Conservation (phyloP, 2,113 vertebrate species). For the Chaetodon trifascialis region DNA sequence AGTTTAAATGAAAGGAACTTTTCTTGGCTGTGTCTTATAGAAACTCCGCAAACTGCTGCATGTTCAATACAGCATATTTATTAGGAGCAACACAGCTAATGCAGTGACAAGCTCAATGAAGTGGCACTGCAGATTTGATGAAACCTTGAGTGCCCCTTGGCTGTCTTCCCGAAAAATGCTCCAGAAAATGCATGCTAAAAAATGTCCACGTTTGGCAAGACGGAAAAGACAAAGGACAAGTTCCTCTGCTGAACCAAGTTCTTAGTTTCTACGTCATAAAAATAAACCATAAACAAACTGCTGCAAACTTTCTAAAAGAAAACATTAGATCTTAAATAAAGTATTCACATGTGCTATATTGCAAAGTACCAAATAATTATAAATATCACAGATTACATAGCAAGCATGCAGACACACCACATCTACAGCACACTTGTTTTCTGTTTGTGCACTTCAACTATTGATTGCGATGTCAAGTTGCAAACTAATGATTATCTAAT, state of each 20-base stretch:
- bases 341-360: neutral
- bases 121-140: slow-evolving; percentile 61
- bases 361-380: neutral
- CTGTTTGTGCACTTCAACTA: slow-evolving; percentile 20
- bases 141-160: slow-evolving; percentile 53
- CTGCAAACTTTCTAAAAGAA: neutral
- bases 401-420: neutral
- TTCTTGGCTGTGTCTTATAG: slow-evolving; percentile 31
- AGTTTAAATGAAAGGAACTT: slow-evolving; percentile 33
- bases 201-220: slow-evolving; percentile 16
- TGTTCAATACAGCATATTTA: slow-evolving; percentile 50
- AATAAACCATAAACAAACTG: slow-evolving; percentile 1
- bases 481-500: slow-evolving; percentile 54
- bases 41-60: slow-evolving; percentile 39
- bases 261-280: neutral
- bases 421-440: neutral
- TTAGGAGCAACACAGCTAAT: slow-evolving; percentile 39
- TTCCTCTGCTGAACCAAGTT: neutral
- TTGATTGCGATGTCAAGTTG: slow-evolving; percentile 38
- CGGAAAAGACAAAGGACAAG: slow-evolving; percentile 1
- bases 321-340: neutral
- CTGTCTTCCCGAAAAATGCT: slow-evolving; percentile 46
- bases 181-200: slow-evolving; percentile 39
- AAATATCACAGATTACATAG: neutral
- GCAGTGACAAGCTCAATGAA: slow-evolving; percentile 54